These are phyloP conservation scores for Polypedilum pembai DNA, from an alignment of 1,140 invertebrate species.

Conservation along the genomic window DNA sequence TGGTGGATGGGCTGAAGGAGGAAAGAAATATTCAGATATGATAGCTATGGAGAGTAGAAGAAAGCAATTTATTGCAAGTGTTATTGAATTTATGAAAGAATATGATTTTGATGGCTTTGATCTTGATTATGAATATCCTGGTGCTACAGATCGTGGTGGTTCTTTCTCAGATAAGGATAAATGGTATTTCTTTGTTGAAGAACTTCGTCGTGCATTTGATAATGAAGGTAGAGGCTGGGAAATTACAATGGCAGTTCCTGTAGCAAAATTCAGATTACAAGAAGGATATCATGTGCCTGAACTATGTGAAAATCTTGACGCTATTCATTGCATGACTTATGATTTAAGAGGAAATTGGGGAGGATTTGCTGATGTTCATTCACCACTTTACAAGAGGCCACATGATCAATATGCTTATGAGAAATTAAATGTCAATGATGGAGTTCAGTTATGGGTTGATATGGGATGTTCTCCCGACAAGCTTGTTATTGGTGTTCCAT, in stretches of 20 bases:
- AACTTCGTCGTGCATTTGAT: slow-evolving; percentile 69
- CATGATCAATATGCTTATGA: slow-evolving; percentile 83
- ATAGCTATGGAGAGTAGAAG: slow-evolving; percentile 59
- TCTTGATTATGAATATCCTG: slow-evolving; percentile 66
- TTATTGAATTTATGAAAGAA: slow-evolving; percentile 68
- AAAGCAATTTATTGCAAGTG: slow-evolving; percentile 63
- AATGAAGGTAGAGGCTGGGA: slow-evolving; percentile 68
- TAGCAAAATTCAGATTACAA: slow-evolving; percentile 74
- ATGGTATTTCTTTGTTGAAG: slow-evolving; percentile 76
- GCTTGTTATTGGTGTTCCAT: slow-evolving; percentile 77
- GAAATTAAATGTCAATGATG: slow-evolving; percentile 83
- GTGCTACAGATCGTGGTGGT: slow-evolving; percentile 75
- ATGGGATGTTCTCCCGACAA: slow-evolving; percentile 80
- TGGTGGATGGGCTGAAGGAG: slow-evolving; percentile 82
- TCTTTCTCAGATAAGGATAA: slow-evolving; percentile 73
- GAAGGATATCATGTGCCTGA: slow-evolving; percentile 85
- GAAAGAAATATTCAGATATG: slow-evolving; percentile 74
- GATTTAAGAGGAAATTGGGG: slow-evolving; percentile 89
- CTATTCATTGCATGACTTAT: slow-evolving; percentile 84
- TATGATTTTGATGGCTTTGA: slow-evolving; percentile 77
- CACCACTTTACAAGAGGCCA: slow-evolving; percentile 71
- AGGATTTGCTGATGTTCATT: slow-evolving; percentile 79
- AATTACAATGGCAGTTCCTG: slow-evolving; percentile 77
- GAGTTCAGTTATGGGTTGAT: slow-evolving; percentile 74
- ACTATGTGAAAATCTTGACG: slow-evolving; percentile 69